phyloP scores from a whole-genome alignment of 2,888 invertebrate species.

The Dynastes tityus region DNA sequence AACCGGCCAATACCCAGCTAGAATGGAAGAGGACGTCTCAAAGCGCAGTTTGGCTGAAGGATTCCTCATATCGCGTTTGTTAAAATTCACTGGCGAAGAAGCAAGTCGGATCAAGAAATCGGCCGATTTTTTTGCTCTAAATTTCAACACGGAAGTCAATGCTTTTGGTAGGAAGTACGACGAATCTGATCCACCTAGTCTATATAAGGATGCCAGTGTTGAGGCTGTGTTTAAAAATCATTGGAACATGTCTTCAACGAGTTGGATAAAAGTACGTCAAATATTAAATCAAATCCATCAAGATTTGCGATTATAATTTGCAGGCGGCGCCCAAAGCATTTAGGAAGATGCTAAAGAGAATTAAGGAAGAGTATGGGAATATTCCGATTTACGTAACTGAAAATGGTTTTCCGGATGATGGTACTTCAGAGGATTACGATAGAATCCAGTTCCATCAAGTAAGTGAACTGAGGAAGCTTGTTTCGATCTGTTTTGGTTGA shows the following conservation, averaged over 20 bases:
- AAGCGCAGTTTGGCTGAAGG: conserved; percentile 34
- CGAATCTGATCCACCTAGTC: conserved; percentile 5
- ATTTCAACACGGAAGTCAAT: conserved; percentile 46
- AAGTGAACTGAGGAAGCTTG: not conserved
- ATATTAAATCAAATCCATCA: not conserved
- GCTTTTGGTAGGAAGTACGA: conserved; percentile 24
- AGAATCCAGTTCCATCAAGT: conserved; percentile 50
- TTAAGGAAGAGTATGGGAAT: conserved; percentile 41
- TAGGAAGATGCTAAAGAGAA: conserved; percentile 42
- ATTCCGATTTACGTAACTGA: conserved; percentile 50
- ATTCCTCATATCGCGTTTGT: conserved; percentile 25
- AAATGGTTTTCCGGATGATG: conserved; percentile 51
- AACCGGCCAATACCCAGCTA: conserved; percentile 39
- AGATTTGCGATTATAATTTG: conserved; percentile 2
- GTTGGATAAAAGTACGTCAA: conserved; percentile 40
- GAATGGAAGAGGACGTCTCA: conserved; percentile 33
- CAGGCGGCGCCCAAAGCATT: conserved; percentile 49
- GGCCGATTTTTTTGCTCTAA: conserved; percentile 47
- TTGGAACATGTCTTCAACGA: conserved; percentile 32
- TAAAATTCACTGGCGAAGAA: conserved; percentile 38
- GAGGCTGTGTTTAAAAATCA: conserved; percentile 9
- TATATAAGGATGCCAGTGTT: conserved; percentile 35
- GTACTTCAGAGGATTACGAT: conserved; percentile 49
- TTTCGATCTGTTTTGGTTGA: not conserved
- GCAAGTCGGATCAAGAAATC: conserved; percentile 13